Percentiles rank a stretch among this genome's conserved stretches.
phyloP scores from a whole-genome alignment of 2,113 vertebrate genomes.

The Callipepla squamata region DNA sequence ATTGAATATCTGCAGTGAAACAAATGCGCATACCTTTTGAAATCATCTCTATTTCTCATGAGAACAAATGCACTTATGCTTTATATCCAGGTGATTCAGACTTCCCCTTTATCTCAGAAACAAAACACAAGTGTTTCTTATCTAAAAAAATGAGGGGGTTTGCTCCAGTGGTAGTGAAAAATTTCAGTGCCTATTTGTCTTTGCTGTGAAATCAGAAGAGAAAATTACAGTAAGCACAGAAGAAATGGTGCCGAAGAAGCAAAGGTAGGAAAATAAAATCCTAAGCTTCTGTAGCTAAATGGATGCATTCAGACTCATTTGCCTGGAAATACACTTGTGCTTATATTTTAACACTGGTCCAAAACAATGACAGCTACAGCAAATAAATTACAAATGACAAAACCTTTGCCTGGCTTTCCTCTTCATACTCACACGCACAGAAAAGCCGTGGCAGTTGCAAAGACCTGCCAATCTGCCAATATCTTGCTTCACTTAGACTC shows the following conservation, averaged over 20 bases:
- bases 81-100: neutral
- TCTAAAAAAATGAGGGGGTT: neutral
- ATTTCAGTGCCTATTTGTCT: neutral
- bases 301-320: constrained; percentile 8
- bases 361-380: neutral
- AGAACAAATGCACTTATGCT: neutral
- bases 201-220: neutral
- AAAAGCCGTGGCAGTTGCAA: neutral
- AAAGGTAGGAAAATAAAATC: neutral
- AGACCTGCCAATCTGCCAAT: neutral
- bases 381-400: neutral
- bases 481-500: neutral
- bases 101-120: neutral
- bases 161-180: neutral
- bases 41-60: neutral
- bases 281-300: neutral
- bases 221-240: neutral
- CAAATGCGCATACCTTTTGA: neutral
- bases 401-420: neutral
- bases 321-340: constrained; percentile 9
- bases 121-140: neutral
- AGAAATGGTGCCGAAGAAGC: neutral
- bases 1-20: neutral
- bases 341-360: constrained; percentile 1
- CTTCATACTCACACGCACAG: neutral